Evolutionary conservation across 1,140 invertebrate genomes (phyloP), one percentile per base, ranked within the genome.

Genomic region (Aphaenogaster rudis): DNA sequence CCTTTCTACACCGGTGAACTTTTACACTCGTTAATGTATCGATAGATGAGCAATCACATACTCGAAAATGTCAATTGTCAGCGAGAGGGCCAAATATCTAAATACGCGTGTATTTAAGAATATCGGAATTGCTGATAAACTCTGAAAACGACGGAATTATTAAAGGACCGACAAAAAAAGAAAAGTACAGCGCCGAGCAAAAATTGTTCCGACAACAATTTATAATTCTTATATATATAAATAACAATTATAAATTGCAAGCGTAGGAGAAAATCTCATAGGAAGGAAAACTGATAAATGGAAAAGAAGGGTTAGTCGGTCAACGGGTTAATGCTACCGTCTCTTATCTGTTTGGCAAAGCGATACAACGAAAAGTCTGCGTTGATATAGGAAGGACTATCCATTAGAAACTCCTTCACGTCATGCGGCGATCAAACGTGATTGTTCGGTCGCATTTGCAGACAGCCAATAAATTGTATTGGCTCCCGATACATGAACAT

Each of bases 291-390:
- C 3, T 48, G 52, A 74, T 21, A 50, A 82, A 36, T 45, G 45
- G 42, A 81, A 17, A n/a, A 42, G 64, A 45, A 8, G 21, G 33
- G 28, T 84, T 42, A 74, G 54, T 61, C 45, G 80, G 54, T 45
- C 8, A 84, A 76, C 21, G 33, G 69, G 42, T 39, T 84, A 61
- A 82, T 72, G 15, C 9, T 33, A 21, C 42, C 5, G 7, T 48
- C 28, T 64, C 28, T 33, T 54, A 81, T 81, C 79, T n/a, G 39
- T 71, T 82, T 48, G 21, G 28, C 5, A 15, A 76, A 21, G 48
- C 50, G 21, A 48, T 67, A 81, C n/a, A 36, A 45, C 21, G 36
- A 54, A 39, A 81, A 57, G 42, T 69, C 50, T 50, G 33, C 8
- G 50, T 54, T 69, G 50, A 39, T 17, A 48, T 11, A 50, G 45